These are phyloP conservation scores for Alectura lathami DNA, from an alignment of 2,113 vertebrate species.

Conservation along the genomic window DNA sequence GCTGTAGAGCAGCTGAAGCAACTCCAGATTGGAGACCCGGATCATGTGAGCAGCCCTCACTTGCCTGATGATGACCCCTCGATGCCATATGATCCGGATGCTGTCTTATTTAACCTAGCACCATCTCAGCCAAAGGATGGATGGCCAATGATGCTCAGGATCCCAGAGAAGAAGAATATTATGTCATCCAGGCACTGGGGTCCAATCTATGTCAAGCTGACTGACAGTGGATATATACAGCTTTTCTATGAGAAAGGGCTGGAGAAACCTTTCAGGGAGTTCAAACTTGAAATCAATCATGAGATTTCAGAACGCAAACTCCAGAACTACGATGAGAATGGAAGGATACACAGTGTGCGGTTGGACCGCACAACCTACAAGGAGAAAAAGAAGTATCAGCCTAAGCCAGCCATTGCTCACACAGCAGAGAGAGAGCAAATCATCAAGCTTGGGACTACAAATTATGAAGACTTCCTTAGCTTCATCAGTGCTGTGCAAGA, in stretches of 20 bases:
- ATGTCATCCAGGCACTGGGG: constrained; percentile 96
- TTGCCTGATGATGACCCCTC: constrained; percentile 81
- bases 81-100: constrained; percentile 65
- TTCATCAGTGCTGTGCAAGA: constrained; percentile 83
- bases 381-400: constrained; percentile 89
- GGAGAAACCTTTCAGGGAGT: constrained; percentile 86
- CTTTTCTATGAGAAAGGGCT: constrained; percentile 89
- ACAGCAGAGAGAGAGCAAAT: constrained; percentile 83
- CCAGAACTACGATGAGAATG: constrained; percentile 87
- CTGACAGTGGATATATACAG: constrained; percentile 76
- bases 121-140: constrained; percentile 78
- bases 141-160: constrained; percentile 92
- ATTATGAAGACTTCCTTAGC: constrained; percentile 86
- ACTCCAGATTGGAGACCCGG: constrained; percentile 82
- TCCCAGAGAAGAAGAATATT: constrained; percentile 92
- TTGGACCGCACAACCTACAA: constrained; percentile 86
- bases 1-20: constrained; percentile 83
- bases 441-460: constrained; percentile 86
- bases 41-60: constrained; percentile 49
- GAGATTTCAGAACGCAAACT: constrained; percentile 87
- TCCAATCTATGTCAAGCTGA: constrained; percentile 86
- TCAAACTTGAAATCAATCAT: constrained; percentile 83
- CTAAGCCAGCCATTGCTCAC: constrained; percentile 83
- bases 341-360: constrained; percentile 86
- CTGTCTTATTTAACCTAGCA: constrained; percentile 46